Evolutionary conservation across 2,797 vertebrate genomes (phyloP).

Genomic region (Heterohyrax brucei): DNA sequence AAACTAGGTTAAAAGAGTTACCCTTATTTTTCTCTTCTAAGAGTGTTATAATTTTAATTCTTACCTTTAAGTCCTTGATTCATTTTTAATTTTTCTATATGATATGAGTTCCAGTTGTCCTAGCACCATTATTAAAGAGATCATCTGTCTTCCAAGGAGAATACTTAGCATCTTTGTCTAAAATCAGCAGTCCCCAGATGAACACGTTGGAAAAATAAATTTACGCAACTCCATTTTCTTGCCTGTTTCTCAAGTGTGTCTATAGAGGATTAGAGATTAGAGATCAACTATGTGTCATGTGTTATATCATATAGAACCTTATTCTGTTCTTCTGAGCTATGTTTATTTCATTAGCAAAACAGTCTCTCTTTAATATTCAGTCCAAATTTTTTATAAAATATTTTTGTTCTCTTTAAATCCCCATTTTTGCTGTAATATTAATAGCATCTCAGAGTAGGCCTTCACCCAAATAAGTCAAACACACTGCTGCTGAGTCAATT

Average conservation of each 20-base stretch:
- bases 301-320: not conserved
- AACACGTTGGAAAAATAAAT: not conserved
- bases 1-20: too few species aligned
- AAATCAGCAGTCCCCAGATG: too few species aligned
- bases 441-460: not conserved
- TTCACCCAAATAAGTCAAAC: too few species aligned
- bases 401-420: slow-evolving; percentile 23
- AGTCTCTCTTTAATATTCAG: not conserved
- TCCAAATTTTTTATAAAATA: not conserved
- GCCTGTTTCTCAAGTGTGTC: not conserved
- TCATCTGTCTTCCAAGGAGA: too few species aligned
- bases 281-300: not conserved
- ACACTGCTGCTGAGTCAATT: too few species aligned
- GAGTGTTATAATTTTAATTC: too few species aligned
- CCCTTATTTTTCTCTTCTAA: too few species aligned
- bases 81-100: too few species aligned
- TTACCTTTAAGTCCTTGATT: too few species aligned
- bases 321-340: not conserved
- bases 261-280: not conserved
- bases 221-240: not conserved
- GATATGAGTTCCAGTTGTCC: too few species aligned
- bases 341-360: not conserved
- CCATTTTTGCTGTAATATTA: not conserved
- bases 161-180: too few species aligned
- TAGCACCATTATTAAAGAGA: too few species aligned